A percentile compares a stretch with the other conserved stretches of the same genome.
phyloP scores from a whole-genome alignment of 2,888 invertebrate genomes.

The Antheraea assamensis region DNA sequence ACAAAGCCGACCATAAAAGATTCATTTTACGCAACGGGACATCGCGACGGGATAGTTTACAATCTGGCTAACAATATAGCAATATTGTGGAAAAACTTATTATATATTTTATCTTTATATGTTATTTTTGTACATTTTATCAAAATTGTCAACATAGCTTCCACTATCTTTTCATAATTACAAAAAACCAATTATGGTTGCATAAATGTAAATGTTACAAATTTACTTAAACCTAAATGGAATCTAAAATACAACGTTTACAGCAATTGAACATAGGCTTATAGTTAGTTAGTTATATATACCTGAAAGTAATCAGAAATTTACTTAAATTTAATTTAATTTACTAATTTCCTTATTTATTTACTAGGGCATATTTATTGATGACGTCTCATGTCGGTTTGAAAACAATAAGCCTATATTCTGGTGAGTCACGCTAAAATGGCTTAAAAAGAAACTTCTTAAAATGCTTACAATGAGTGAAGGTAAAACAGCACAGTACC shows the following conservation, averaged over 20 bases:
- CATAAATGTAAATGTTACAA: not conserved
- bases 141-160: not conserved
- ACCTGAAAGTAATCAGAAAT: no score
- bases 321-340: no score
- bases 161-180: not conserved
- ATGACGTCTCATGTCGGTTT: no score
- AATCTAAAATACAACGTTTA: not conserved
- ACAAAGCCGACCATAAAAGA: constrained; percentile 36
- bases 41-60: constrained; percentile 31
- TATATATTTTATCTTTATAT: not conserved
- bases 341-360: no score
- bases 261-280: no score
- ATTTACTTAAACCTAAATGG: not conserved
- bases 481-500: no score
- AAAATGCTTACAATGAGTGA: no score
- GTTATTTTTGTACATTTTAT: not conserved
- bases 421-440: no score
- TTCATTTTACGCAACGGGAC: constrained; percentile 33
- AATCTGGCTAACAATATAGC: constrained; percentile 46
- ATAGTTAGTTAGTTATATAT: no score
- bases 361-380: no score
- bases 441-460: no score
- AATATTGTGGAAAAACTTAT: constrained; percentile 28
- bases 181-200: not conserved
- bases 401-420: no score